Base-by-base conservation (phyloP, 2,797 vertebrate genomes). In the Margarornis squamiger region DNA sequence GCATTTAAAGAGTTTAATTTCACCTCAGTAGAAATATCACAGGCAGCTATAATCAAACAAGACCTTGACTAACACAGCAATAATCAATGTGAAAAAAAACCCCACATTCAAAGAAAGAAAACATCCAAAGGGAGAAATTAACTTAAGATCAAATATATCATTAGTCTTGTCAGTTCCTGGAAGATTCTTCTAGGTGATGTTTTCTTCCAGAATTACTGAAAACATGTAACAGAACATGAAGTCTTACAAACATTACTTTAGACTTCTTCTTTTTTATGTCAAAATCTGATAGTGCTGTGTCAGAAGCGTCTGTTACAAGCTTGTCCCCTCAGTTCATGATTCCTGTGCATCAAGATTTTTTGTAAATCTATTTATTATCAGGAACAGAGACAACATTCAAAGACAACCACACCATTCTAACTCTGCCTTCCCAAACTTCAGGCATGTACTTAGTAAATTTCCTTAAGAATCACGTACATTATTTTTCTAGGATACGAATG, bases 141-240 rank as follows among this genome's bases (percentile, higher is more conserved):
- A 83, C 46, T 74, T 68, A 71, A 67, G 51, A 85, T 89, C 39
- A 77, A 75, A 81, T 49, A 65, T 45, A 72, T 63, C 52, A 45
- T 91, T 92, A 86, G 52, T 79, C 41, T 87, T 93, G 41, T 83
- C 36, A 55, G 15, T 73, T 87, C 68, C 58, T 79, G 20, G 49
- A 75, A 83, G 9, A 84, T 21, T 91, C n/a, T 86, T 32, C 79
- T 45, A 85, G 52, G 49, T 39, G 51, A 5, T 54, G 68, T 54
- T 90, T 96, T 92, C 66, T 86, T 85, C 63, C 67, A 70, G 24
- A 93, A 85, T 78, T 92, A 70, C 59, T 41, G 45, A 26, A 30
- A 70, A 76, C 58, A 55, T 48, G 16, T 78, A 45, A 65, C 26
- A 11, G 67, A 94, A 66, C 57, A 29, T 32, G 23, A 58, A 70